A percentile compares a stretch with the other conserved stretches of the same genome.
These are phyloP conservation scores for Cerceris rybyensis DNA, from an alignment of 2,888 invertebrate genomes.

Conservation along the genomic window DNA sequence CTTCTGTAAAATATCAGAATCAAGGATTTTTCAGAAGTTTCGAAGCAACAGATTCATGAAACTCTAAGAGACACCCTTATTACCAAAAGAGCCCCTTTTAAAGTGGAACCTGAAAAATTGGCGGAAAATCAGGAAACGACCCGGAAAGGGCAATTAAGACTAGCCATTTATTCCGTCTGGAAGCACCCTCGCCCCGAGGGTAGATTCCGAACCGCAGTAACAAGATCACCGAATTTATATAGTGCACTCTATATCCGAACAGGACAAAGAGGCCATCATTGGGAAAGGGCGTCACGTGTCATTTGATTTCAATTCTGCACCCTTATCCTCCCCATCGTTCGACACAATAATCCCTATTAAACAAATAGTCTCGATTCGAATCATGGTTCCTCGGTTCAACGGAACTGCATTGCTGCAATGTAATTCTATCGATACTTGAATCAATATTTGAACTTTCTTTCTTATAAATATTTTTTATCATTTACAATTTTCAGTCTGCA, in stretches of 20 bases:
- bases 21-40: too few species aligned
- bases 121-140: not conserved
- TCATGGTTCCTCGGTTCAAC: constrained; percentile 30
- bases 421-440: not conserved
- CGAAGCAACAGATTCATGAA: too few species aligned
- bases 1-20: too few species aligned
- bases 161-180: not conserved
- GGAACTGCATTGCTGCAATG: constrained; percentile 5
- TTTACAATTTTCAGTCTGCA: too few species aligned
- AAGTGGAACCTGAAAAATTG: not conserved
- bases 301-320: constrained; percentile 69
- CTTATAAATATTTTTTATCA: too few species aligned
- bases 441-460: not conserved
- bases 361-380: constrained; percentile 63
- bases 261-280: constrained; percentile 50
- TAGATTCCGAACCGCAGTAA: constrained; percentile 33
- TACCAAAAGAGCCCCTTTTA: not conserved
- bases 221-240: constrained; percentile 31
- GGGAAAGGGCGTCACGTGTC: constrained; percentile 68
- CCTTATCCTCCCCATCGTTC: constrained; percentile 48
- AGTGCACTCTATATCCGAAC: not conserved
- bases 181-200: not conserved
- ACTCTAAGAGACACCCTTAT: not conserved
- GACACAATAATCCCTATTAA: constrained; percentile 71
- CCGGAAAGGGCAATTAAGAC: constrained; percentile 1